A percentile compares a stretch with the other conserved stretches of the same genome.
Conservation (phyloP, 2,113 vertebrate species). For the Cyanistes caeruleus region DNA sequence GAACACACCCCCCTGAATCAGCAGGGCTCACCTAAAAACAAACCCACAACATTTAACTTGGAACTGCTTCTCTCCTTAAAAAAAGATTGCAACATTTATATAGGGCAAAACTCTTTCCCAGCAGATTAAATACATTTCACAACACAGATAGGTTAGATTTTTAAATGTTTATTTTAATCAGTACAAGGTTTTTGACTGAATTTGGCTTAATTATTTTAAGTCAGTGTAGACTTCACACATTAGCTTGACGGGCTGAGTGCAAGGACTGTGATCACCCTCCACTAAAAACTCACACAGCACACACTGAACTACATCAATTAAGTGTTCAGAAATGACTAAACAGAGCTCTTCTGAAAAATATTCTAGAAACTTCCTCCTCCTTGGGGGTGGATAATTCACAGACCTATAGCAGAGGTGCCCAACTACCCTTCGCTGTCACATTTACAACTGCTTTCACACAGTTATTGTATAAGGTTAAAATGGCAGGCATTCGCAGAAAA, state of each 20-base stretch:
- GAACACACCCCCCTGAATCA: not conserved
- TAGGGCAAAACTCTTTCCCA: not conserved
- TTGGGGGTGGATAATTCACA: not conserved
- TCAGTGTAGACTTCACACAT: accelerated
- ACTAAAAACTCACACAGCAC: not conserved
- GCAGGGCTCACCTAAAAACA: not conserved
- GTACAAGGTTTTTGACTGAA: not conserved
- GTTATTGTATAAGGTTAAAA: not conserved
- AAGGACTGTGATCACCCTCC: not conserved
- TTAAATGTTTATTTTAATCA: not conserved
- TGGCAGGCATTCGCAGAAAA: not conserved
- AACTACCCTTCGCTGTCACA: not conserved
- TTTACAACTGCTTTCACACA: not conserved
- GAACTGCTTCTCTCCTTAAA: not conserved
- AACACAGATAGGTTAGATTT: not conserved
- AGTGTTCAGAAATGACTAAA: not conserved
- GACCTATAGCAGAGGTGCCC: not conserved
- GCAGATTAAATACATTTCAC: not conserved
- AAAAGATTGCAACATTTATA: not conserved
- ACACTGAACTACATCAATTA: not conserved
- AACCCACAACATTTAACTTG: not conserved
- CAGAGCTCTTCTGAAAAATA: not conserved
- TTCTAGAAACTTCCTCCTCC: not conserved
- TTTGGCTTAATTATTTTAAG: not conserved
- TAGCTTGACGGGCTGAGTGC: not conserved